Evolutionary conservation across 2,888 invertebrate species (phyloP), one percentile per base, ranked within the genome.

Genomic region (Pinctada fucata): DNA sequence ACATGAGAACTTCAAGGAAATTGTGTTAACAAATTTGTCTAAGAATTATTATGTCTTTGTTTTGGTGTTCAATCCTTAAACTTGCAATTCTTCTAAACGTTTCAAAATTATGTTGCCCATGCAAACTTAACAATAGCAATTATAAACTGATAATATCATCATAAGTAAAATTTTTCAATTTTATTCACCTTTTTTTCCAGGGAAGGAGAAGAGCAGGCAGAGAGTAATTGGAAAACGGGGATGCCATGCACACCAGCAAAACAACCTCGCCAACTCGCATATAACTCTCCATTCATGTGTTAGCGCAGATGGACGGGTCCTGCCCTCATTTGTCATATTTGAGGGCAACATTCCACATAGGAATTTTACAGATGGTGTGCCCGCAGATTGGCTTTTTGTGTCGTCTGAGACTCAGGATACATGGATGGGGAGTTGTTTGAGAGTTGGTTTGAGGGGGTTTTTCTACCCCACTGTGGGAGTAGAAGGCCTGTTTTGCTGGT

Each of bases 301-400:
- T 2, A 45, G 47, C n/a, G 80, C 68, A 2, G 68, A 77, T 75
- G 77, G 77, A 2, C 48, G 16, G 45, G 64, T 75, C 4, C 51
- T 80, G 3, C 80, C 80, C 2, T 45, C 75, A 2, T 80, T 80
- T 66, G 3, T 80, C 2, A 80, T 78, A 3, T 80, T 72, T 67
- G 80, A 78, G 48, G 48, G 66, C n/a, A 13, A 31, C 4, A 31
- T 76, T 10, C 70, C 76, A 1, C 63, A 70, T 49, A 70, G 6
- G 3, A n/a, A 67, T 10, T 68, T 58, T 50, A 79, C 45, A 13
- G 67, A 75, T 68, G 68, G 72, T 49, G 75, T 74, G 10, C 80
- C 74, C 2, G 52, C 13, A 45, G 13, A 71, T 10, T 71, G 72
- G 72, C 3, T 72, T 13, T 72, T 47, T 64, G 72, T 63, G 3